A percentile compares a stretch with the other conserved stretches of the same genome.
These are phyloP conservation scores for Agonopterix arenella DNA, from an alignment of 2,888 invertebrate genomes.

Conservation along the genomic window DNA sequence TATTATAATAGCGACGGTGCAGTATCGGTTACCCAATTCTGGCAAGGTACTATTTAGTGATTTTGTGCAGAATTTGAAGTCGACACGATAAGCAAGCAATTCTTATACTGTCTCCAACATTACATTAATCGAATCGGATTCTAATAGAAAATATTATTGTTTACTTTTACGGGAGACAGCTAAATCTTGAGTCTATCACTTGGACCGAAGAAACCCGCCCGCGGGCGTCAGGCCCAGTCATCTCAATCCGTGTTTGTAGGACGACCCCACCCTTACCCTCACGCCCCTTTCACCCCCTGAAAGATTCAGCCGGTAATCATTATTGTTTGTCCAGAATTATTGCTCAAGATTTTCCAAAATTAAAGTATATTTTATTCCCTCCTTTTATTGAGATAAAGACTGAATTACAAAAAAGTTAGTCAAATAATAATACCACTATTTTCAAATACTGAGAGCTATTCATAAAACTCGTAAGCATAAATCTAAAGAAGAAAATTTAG, in stretches of 20 bases:
- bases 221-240: slow-evolving; percentile 49
- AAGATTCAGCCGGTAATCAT: slow-evolving; percentile 35
- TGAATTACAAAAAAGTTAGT: neutral
- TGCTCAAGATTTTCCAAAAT: slow-evolving; percentile 17
- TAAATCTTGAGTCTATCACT: slow-evolving; percentile 4
- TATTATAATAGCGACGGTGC: too few relatives aligned
- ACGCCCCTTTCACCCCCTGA: slow-evolving; percentile 12
- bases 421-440: neutral
- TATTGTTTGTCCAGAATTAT: slow-evolving; percentile 26
- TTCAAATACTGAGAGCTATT: too few relatives aligned
- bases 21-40: too few relatives aligned
- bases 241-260: slow-evolving; percentile 54
- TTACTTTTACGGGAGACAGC: neutral
- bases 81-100: too few relatives aligned
- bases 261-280: slow-evolving; percentile 21
- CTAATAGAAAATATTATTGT: neutral
- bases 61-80: too few relatives aligned
- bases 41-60: too few relatives aligned
- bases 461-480: too few relatives aligned
- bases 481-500: too few relatives aligned
- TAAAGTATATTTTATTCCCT: neutral
- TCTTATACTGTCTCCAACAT: neutral
- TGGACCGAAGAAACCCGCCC: slow-evolving; percentile 21
- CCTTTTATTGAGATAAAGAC: neutral
- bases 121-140: neutral